These are phyloP conservation scores for Hololepta plana DNA, from an alignment of 2,888 invertebrate species.

Conservation along the genomic window DNA sequence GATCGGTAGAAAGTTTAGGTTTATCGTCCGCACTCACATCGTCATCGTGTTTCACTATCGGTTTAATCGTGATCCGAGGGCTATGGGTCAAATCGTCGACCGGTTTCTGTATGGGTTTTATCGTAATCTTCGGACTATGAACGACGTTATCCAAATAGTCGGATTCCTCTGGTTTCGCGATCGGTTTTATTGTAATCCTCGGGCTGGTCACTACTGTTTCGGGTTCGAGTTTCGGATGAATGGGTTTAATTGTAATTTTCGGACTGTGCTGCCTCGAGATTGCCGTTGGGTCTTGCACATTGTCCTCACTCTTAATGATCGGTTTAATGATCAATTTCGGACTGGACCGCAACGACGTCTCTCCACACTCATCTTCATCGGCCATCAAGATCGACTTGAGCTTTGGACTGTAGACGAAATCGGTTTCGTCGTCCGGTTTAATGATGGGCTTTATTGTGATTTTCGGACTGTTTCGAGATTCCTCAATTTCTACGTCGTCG, in stretches of 20 bases:
- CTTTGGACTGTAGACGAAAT: neutral
- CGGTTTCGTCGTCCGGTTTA: conserved; percentile 11
- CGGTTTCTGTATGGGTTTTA: conserved; percentile 28
- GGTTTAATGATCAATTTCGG: conserved; percentile 34
- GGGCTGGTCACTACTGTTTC: conserved; percentile 17
- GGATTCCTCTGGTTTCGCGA: conserved; percentile 29
- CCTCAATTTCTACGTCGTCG: too few relatives aligned
- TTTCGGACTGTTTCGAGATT: conserved; percentile 19
- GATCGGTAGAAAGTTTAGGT: too few relatives aligned
- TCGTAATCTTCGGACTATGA: conserved; percentile 26
- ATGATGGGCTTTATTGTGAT: conserved; percentile 23
- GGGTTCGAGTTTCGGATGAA: conserved; percentile 17
- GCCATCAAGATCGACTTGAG: neutral
- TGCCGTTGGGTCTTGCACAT: too few relatives aligned
- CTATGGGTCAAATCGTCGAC: conserved; percentile 12
- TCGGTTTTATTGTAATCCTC: conserved; percentile 39
- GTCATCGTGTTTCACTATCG: conserved; percentile 13
- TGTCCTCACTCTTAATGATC: conserved; percentile 19
- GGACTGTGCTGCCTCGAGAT: conserved; percentile 12
- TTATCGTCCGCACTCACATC: conserved; percentile 16
- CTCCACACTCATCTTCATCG: conserved; percentile 8
- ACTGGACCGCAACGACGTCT: conserved; percentile 6
- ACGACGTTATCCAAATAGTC: conserved; percentile 24
- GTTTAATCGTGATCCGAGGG: conserved; percentile 16
- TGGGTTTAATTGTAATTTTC: conserved; percentile 17